These are phyloP conservation scores for Leptobrachium ailaonicum DNA, from an alignment of 2,113 vertebrate genomes.

Conservation along the genomic window DNA sequence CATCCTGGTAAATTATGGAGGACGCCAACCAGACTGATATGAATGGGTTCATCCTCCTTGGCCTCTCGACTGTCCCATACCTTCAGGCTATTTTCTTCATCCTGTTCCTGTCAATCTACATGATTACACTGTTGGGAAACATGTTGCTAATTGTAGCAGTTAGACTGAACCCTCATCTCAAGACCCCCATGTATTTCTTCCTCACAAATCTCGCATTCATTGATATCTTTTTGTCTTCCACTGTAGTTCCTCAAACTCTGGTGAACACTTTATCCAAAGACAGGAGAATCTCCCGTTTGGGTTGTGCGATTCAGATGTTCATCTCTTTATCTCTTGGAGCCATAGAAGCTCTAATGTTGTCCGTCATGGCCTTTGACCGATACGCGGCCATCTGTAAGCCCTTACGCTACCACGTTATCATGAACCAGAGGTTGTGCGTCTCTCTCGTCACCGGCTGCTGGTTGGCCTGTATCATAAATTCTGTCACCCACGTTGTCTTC, in stretches of 20 bases:
- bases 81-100: background rate
- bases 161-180: background rate
- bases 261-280: background rate
- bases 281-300: background rate
- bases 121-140: background rate
- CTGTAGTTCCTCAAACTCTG: background rate
- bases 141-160: background rate
- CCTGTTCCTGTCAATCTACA: background rate
- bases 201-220: slow-evolving; percentile 14
- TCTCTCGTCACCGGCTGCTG: background rate
- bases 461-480: background rate
- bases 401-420: slow-evolving; percentile 18
- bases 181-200: slow-evolving; percentile 23
- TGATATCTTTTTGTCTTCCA: slow-evolving; percentile 18
- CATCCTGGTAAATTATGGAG: no score
- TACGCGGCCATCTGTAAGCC: slow-evolving; percentile 14
- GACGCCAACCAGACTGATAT: no score
- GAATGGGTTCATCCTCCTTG: background rate
- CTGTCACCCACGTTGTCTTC: background rate
- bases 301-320: background rate
- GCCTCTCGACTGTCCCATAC: background rate
- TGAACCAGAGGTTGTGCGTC: slow-evolving; percentile 9
- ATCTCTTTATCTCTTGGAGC: slow-evolving; percentile 21
- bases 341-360: background rate
- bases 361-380: background rate